These are phyloP conservation scores for Lophotis ruficrista DNA, from an alignment of 2,113 vertebrate species.

Conservation along the genomic window DNA sequence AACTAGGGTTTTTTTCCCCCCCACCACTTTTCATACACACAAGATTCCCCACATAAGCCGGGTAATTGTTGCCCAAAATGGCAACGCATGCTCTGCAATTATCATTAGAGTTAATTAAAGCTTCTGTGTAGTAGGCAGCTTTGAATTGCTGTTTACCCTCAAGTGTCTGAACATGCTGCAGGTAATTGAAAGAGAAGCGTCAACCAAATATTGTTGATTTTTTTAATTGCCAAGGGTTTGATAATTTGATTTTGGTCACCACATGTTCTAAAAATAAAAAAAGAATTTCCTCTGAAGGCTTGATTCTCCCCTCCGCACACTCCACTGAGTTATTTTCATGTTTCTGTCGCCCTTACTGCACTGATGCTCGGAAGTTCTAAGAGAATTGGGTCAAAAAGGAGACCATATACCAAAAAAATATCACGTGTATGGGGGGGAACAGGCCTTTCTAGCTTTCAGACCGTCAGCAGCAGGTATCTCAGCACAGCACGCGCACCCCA, in stretches of 20 bases:
- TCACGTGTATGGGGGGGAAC: rapidly evolving
- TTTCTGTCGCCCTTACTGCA: neutral
- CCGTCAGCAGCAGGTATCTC: neutral
- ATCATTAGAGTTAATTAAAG: slow-evolving; percentile 70
- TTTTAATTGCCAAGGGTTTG: neutral
- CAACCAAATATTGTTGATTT: neutral
- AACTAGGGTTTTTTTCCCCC: neutral
- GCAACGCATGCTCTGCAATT: slow-evolving; percentile 60
- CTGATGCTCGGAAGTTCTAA: neutral
- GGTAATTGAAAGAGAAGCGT: neutral
- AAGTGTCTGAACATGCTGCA: slow-evolving; percentile 8
- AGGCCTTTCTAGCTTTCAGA: neutral
- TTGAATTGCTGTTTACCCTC: slow-evolving; percentile 42
- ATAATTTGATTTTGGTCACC: neutral
- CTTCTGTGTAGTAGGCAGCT: slow-evolving; percentile 18
- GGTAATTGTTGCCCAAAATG: slow-evolving; percentile 55
- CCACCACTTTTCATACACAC: neutral
- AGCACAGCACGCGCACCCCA: rapidly evolving
- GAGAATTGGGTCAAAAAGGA: neutral
- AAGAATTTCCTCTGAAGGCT: neutral
- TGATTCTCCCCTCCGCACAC: neutral
- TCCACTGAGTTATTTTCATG: neutral
- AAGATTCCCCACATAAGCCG: neutral
- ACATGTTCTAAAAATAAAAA: neutral
- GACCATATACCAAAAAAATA: neutral